Conservation (phyloP, 2,797 vertebrate genomes). For the Manis pentadactyla region DNA sequence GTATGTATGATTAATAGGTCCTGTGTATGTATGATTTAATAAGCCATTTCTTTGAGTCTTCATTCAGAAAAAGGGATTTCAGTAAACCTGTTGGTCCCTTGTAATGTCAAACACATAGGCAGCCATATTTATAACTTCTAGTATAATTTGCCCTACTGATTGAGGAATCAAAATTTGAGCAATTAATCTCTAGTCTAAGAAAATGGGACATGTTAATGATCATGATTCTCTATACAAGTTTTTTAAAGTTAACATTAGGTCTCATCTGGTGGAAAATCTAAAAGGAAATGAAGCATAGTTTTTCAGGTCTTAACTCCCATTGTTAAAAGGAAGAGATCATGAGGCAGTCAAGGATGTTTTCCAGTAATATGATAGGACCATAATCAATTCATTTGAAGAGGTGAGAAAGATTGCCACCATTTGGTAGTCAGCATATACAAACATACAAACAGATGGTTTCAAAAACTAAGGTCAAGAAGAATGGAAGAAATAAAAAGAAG, state of each 20-base stretch:
- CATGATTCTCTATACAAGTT: neutral
- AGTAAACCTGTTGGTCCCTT: neutral
- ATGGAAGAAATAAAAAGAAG: neutral
- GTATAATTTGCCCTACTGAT: neutral
- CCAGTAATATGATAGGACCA: neutral
- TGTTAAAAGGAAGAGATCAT: neutral
- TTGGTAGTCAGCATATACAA: neutral
- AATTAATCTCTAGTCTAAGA: neutral
- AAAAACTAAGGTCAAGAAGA: constrained; percentile 7
- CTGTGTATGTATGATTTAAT: neutral
- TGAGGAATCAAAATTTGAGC: neutral
- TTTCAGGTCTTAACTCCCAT: neutral
- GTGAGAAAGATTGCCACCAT: neutral
- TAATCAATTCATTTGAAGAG: neutral
- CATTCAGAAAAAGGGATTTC: constrained; percentile 6
- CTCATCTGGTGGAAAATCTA: neutral
- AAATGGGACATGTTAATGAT: neutral
- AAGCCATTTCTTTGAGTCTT: neutral
- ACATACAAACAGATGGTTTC: neutral
- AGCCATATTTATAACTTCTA: neutral
- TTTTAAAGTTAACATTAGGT: constrained; percentile 40
- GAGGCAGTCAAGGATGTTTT: neutral
- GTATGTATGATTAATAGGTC: neutral
- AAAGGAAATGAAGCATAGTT: neutral
- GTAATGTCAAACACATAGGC: neutral